Percentiles rank a stretch among this genome's conserved stretches.
Conservation (phyloP, 2,113 vertebrate genomes). For the Prietella phreatophila region DNA sequence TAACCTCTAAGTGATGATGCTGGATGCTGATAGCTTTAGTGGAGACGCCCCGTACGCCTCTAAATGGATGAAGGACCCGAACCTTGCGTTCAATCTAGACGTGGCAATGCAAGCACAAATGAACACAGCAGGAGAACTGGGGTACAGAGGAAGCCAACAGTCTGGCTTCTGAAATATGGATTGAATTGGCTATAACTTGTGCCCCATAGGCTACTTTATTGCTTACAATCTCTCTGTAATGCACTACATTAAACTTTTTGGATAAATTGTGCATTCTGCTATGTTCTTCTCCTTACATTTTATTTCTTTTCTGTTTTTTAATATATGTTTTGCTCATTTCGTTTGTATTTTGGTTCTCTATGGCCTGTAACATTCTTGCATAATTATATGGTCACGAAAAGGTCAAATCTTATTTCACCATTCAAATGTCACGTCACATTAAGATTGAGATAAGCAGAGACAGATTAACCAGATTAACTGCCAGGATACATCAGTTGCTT, state of each 20-base stretch:
- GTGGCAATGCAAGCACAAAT: slow-evolving; percentile 62
- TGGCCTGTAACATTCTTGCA: too few relatives aligned
- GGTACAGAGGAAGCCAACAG: slow-evolving; percentile 31
- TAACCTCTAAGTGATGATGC: slow-evolving; percentile 56
- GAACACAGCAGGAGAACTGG: slow-evolving; percentile 52
- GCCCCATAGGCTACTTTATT: slow-evolving; percentile 44
- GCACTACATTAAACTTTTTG: neutral
- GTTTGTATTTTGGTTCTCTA: neutral
- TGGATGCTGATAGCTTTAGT: slow-evolving; percentile 41
- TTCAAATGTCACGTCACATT: neutral
- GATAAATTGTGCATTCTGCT: neutral
- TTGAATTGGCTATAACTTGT: slow-evolving; percentile 39
- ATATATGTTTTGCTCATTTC: neutral
- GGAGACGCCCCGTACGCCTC: slow-evolving; percentile 46
- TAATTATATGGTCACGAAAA: neutral
- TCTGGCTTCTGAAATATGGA: slow-evolving; percentile 48
- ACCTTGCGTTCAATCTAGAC: slow-evolving; percentile 55
- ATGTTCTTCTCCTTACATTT: neutral
- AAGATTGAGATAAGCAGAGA: neutral
- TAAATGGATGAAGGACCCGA: slow-evolving; percentile 52
- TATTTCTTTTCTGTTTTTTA: neutral
- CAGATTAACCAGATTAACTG: neutral
- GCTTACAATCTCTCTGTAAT: slow-evolving; percentile 13
- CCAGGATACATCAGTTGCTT: neutral
- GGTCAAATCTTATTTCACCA: neutral